Conservation (phyloP, 2,797 vertebrate genomes). For the Loriculus beryllinus region DNA sequence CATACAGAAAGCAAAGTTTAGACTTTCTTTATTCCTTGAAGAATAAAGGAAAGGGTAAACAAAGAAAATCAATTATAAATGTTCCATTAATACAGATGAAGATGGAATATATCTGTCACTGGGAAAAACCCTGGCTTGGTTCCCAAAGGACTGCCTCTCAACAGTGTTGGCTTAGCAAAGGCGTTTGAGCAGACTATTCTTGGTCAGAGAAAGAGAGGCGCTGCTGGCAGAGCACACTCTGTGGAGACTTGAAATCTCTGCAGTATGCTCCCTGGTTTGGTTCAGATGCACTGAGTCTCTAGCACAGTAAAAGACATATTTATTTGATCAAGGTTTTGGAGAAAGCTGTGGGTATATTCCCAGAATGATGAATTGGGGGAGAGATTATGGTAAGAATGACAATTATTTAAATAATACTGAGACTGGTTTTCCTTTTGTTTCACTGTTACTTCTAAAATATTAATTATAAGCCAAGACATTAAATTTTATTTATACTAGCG, state of each 20-base stretch:
- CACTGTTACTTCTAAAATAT: background rate
- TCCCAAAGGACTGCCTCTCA: background rate
- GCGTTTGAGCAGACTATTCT: background rate
- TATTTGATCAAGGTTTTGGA: constrained; percentile 16
- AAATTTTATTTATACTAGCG: background rate
- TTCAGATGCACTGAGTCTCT: background rate
- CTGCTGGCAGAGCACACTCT: background rate
- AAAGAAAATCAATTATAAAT: constrained; percentile 29
- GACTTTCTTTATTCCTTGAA: background rate
- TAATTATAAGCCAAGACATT: background rate
- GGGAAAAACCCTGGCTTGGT: constrained; percentile 14
- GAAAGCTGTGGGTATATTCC: background rate
- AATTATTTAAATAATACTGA: background rate
- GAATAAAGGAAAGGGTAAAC: constrained; percentile 4
- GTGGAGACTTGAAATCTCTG: background rate
- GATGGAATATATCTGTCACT: constrained; percentile 26
- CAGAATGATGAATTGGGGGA: background rate
- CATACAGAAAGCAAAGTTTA: background rate
- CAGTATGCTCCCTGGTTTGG: background rate
- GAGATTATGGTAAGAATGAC: background rate
- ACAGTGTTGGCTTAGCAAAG: constrained; percentile 20
- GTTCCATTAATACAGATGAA: constrained; percentile 6
- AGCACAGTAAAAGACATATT: constrained; percentile 1
- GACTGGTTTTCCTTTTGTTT: background rate
- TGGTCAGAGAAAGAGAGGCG: constrained; percentile 21